phyloP scores from a whole-genome alignment of 1,140 invertebrate species.

The Linepithema humile region DNA sequence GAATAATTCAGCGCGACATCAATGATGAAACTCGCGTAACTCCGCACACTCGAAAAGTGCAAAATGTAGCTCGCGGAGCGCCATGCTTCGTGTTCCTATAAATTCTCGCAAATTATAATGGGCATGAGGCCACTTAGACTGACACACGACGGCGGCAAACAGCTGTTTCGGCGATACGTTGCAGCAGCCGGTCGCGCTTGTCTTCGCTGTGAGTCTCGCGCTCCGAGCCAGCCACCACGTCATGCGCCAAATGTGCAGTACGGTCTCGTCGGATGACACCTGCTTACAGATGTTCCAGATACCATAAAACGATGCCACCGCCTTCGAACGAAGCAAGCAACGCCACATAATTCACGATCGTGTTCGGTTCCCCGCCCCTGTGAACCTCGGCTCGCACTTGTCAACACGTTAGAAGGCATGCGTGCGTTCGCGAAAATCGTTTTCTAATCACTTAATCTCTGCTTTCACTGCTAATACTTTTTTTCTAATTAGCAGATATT shows the following conservation, averaged over 20 bases:
- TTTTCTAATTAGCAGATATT: not conserved
- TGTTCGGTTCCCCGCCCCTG: not conserved
- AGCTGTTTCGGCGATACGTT: constrained; percentile 59
- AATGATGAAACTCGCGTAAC: not conserved
- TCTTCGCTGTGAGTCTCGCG: constrained; percentile 7
- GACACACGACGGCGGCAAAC: constrained; percentile 37
- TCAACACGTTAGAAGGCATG: not conserved
- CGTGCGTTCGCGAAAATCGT: not conserved
- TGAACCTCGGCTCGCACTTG: not conserved
- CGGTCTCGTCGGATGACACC: constrained; percentile 45
- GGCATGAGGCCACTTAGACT: constrained; percentile 30
- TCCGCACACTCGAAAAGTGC: not conserved
- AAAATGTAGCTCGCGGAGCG: not conserved
- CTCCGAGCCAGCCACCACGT: constrained; percentile 30
- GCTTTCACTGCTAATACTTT: not conserved
- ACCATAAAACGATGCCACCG: constrained; percentile 38
- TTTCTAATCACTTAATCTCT: not conserved
- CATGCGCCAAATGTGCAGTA: constrained; percentile 55
- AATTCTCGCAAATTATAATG: constrained; percentile 49
- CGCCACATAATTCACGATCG: not conserved
- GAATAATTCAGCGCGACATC: not conserved
- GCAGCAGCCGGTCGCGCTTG: constrained; percentile 45
- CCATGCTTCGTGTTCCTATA: constrained; percentile 17
- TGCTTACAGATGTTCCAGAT: constrained; percentile 48
- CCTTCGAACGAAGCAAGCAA: not conserved